phyloP scores from a whole-genome alignment of 2,797 vertebrate genomes.

The Orientallactaga sibirica region DNA sequence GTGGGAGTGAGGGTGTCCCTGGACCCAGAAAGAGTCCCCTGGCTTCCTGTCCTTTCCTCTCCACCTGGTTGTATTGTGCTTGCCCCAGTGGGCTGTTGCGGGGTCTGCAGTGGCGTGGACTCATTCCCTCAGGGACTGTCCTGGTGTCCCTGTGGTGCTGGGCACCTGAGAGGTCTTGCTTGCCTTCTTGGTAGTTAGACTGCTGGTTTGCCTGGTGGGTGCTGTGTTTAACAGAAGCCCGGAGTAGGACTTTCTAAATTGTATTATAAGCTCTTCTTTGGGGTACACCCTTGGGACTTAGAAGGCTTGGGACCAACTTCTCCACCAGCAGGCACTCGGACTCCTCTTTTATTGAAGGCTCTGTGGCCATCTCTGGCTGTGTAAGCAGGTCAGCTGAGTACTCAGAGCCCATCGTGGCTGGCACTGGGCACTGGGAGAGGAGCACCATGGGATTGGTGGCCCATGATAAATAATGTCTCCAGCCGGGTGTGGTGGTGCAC shows the following conservation, averaged over 20 bases:
- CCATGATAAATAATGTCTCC: accelerated
- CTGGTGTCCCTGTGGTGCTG: not conserved
- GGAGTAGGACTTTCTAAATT: not conserved
- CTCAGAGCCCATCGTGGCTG: accelerated
- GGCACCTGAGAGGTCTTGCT: accelerated
- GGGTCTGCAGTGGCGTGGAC: not conserved
- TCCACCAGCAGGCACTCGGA: not conserved
- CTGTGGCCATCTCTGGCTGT: accelerated
- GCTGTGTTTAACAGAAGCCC: not conserved
- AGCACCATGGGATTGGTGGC: not conserved
- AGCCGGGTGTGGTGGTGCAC: no score
- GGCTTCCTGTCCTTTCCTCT: not conserved
- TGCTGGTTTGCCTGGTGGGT: not conserved
- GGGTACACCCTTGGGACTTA: not conserved
- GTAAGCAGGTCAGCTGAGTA: not conserved
- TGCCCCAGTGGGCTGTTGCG: not conserved
- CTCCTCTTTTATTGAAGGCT: not conserved
- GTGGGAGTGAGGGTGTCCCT: not conserved
- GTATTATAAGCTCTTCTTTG: accelerated
- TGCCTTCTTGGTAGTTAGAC: not conserved
- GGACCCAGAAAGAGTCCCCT: no score
- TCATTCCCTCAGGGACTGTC: accelerated
- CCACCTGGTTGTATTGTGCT: accelerated
- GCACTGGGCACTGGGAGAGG: not conserved
- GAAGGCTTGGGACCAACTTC: not conserved